Base-by-base conservation (phyloP, 2,888 invertebrate genomes). In the Drymonia ruficornis region DNA sequence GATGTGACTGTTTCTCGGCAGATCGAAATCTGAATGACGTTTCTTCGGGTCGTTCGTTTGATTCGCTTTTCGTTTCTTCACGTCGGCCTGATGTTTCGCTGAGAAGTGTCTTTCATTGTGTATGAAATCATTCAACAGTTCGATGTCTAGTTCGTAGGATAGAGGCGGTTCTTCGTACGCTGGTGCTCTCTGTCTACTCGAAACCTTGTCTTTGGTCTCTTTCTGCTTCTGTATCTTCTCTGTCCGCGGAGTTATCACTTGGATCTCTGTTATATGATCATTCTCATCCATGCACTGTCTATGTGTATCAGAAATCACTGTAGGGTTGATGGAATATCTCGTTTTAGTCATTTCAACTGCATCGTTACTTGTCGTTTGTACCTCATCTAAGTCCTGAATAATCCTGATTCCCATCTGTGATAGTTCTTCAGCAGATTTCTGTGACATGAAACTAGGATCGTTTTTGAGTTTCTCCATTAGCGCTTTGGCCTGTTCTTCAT, bases 181-280 rank as follows among this genome's bases (percentile, higher is more conserved):
- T 2, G 89, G 87, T 28, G 79, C 79, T 77, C 91, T 79, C 62
- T 92, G 91, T 63, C 87, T 90, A 63, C 88, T 87, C 36, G 84
- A 73, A 52, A 89, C 74, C 78, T 90, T 90, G 57, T 88, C 83
- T 80, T 83, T 85, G 31, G 65, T 73, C 52, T 81, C 60, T 72
- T 82, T 81, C 50, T 85, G 75, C 61, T 81, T 81, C 12, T 65
- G 63, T 16, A 70, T 66, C 66, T 86, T 87, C 64, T 85, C 93
- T 52, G 80, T 89, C 45, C 87, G 86, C 6, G 94, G 93, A 15
- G 94, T 94, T 2, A 94, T 85, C 0, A 96, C 96, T 84, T 96
- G 95, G 55, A 96, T 96, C 86, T 96, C 96, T 42, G 96, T 96
- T 34, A 96, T 93, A 74, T 95, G 96, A 28, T 95, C 95, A 72